A percentile compares a stretch with the other conserved stretches of the same genome.
These are phyloP conservation scores for Grammomys dolichurus DNA, from an alignment of 2,113 vertebrate genomes.

Conservation along the genomic window DNA sequence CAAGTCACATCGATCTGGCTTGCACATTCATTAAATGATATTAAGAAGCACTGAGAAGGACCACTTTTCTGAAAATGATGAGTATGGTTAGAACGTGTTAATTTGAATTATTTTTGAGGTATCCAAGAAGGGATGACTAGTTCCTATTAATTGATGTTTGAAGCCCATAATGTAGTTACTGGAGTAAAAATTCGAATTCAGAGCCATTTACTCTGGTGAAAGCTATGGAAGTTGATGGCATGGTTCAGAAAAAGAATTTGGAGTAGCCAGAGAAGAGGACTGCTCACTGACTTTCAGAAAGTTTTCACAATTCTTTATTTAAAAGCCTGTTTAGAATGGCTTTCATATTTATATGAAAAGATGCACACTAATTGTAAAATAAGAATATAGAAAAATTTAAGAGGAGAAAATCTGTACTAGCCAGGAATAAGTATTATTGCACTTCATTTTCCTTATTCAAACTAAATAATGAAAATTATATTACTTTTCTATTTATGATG, in stretches of 20 bases:
- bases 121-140: not conserved
- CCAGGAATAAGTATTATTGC: conserved; percentile 45
- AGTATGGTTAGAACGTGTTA: not conserved
- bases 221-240: conserved; percentile 6
- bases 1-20: not conserved
- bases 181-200: conserved; percentile 6
- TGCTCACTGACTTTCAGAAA: not conserved
- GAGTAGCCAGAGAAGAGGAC: conserved; percentile 27
- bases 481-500: not conserved
- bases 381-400: conserved; percentile 8
- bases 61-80: not conserved
- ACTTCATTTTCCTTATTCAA: conserved; percentile 40
- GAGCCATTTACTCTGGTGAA: conserved; percentile 20
- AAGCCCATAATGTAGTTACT: not conserved
- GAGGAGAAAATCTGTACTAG: not conserved
- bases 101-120: conserved; percentile 18
- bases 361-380: not conserved
- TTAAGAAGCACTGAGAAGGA: conserved; percentile 5
- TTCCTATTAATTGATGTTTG: not conserved
- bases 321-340: not conserved
- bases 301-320: conserved; percentile 33
- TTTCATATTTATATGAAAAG: conserved; percentile 6
- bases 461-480: not conserved
- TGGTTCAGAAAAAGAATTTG: not conserved
- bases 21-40: not conserved